Evolutionary conservation across 2,888 invertebrate species (phyloP), one percentile per base, ranked within the genome.

Genomic region (Odontocolon sp.): DNA sequence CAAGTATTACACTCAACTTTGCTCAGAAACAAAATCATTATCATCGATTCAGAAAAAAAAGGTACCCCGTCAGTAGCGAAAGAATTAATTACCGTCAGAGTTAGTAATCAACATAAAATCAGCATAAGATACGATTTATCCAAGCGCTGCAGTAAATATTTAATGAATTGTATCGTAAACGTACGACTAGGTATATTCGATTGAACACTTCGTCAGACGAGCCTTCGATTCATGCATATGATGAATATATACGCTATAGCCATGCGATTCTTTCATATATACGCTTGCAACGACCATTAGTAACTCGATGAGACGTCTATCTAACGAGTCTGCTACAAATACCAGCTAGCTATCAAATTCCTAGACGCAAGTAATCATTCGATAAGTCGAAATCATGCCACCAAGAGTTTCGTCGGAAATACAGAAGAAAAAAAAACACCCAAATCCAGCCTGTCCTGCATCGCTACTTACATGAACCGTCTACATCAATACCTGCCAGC

Each of bases 401-500:
- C 54, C 50, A 47, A 36, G 26, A 47, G 38, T 50, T 45, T 57
- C 14, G 50, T 40, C 8, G 18, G 33, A 69, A 59, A 50, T 36
- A 71, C n/a, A 38, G 38, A n/a, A 9, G 40, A 4, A 72, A 3
- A 50, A 54, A 59, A 16, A 36, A 23, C 59, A 67, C 67, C 81
- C 81, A 79, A 81, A 83, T 85, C 71, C 80, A 87, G 85, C 82
- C 85, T 82, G 79, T 83, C 82, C 84, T 83, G 81, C 80, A 63
- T 79, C 74, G 80, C 84, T 91, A 91, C 91, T 91, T 91, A 91
- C 91, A 91, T 90, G 91, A 90, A 86, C 88, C 85, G 86, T 90
- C 90, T 87, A 91, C 88, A 88, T 91, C 91, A 89, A 90, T 89
- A 91, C 89, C 89, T 90, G 89, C 83, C 88, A 87, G 90, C 89